Evolutionary conservation across 2,113 vertebrate genomes (phyloP).

Genomic region (Pituophis catenifer): DNA sequence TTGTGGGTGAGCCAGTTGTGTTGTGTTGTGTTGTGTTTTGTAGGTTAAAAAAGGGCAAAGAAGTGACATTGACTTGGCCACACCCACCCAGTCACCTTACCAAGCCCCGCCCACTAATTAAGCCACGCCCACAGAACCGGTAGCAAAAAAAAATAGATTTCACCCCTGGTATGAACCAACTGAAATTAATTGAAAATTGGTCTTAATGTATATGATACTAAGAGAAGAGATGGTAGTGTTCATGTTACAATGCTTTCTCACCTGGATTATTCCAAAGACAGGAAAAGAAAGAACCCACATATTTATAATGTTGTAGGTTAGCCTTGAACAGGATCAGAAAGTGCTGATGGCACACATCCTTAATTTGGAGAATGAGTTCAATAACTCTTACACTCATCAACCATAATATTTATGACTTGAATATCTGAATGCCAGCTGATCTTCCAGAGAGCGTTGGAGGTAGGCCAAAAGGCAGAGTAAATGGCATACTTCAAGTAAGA

Average conservation of each 20-base stretch:
- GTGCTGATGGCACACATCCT: neutral
- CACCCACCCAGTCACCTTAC: too few relatives aligned
- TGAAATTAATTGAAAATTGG: neutral
- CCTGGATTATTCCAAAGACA: neutral
- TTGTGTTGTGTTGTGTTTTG: too few relatives aligned
- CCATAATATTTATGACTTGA: neutral
- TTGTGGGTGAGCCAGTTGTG: too few relatives aligned
- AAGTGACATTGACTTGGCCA: too few relatives aligned
- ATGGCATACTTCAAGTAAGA: neutral
- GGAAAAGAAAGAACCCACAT: neutral
- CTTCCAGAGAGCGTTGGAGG: neutral
- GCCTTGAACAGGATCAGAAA: neutral
- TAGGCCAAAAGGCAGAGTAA: neutral
- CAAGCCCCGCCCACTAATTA: too few relatives aligned
- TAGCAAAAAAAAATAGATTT: too few relatives aligned
- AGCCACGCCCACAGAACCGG: too few relatives aligned
- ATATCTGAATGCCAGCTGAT: neutral
- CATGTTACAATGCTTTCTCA: neutral
- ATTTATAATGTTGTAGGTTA: neutral
- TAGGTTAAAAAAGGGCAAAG: too few relatives aligned
- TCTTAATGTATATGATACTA: neutral
- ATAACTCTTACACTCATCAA: neutral
- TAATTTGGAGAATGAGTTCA: neutral
- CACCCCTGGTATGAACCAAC: neutral
- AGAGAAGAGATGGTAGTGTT: neutral